Percentiles rank a stretch among this genome's conserved stretches.
These are phyloP conservation scores for Tethya wilhelma DNA, from an alignment of 37 sponge, comb jelly and placozoan genomes.

Conservation along the genomic window DNA sequence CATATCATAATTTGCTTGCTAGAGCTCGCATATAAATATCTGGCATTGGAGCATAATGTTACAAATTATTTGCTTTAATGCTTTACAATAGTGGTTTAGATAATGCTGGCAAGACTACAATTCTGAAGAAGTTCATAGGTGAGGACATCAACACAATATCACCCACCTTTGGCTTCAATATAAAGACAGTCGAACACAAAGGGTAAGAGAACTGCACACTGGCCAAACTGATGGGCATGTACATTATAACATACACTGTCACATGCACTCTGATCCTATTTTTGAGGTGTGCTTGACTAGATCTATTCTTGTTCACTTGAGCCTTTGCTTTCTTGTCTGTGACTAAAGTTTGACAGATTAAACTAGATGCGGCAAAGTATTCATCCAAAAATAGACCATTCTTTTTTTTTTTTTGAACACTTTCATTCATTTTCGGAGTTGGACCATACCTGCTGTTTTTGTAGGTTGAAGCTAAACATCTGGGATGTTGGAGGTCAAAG, in stretches of 20 bases:
- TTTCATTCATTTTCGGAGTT: background rate
- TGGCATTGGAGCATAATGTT: no score
- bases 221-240: no score
- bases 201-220: no score
- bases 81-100: conserved; percentile 85
- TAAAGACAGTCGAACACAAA: conserved; percentile 95
- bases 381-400: no score
- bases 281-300: background rate
- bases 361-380: no score
- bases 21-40: no score
- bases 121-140: conserved; percentile 96
- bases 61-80: background rate
- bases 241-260: no score
- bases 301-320: no score
- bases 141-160: conserved; percentile 95
- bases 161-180: conserved; percentile 99
- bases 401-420: background rate
- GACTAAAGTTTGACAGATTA: no score
- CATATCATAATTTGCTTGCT: background rate
- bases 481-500: conserved; percentile 99
- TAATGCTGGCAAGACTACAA: conserved; percentile 99
- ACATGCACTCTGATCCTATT: no score
- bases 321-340: no score
- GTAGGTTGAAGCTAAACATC: conserved; percentile 94
- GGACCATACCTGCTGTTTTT: background rate